These are phyloP conservation scores for Lepidocyrtinus sp. DNA, from an alignment of 2,888 invertebrate genomes.

Conservation along the genomic window DNA sequence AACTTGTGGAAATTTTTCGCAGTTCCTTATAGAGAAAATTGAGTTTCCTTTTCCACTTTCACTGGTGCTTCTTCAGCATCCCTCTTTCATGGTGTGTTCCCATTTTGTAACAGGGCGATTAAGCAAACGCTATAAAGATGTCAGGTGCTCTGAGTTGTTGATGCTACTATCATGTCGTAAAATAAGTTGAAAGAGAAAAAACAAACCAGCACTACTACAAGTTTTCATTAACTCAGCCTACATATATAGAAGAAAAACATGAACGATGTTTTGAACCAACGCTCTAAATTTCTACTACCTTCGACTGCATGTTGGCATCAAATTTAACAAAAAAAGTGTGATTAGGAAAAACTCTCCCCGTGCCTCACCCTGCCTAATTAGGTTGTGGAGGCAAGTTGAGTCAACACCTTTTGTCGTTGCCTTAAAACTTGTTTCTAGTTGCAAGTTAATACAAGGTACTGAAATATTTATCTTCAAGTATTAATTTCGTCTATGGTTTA, in stretches of 20 bases:
- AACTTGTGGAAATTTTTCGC: slow-evolving; percentile 46
- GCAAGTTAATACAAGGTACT: too few species aligned
- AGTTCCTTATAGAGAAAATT: slow-evolving; percentile 37
- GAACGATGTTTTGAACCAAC: slow-evolving; percentile 3
- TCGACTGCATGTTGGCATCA: slow-evolving; percentile 1
- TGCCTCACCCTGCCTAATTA: slow-evolving; percentile 45
- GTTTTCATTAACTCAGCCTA: slow-evolving; percentile 10
- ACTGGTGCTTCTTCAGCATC: not conserved
- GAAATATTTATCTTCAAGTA: too few species aligned
- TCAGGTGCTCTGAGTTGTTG: slow-evolving; percentile 59
- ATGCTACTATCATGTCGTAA: slow-evolving; percentile 34
- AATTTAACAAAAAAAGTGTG: slow-evolving; percentile 38
- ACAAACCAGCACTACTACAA: slow-evolving; percentile 1
- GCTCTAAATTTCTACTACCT: slow-evolving; percentile 2
- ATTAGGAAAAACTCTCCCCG: slow-evolving; percentile 22
- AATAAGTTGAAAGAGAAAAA: slow-evolving; percentile 8
- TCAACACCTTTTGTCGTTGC: slow-evolving; percentile 28
- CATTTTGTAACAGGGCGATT: slow-evolving; percentile 51
- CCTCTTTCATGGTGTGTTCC: slow-evolving; percentile 9
- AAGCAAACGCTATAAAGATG: slow-evolving; percentile 59
- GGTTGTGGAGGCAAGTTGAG: slow-evolving; percentile 35
- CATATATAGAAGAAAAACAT: slow-evolving; percentile 5
- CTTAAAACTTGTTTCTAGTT: slow-evolving; percentile 12
- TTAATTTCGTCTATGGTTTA: too few species aligned
- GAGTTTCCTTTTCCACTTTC: slow-evolving; percentile 40